Evolutionary conservation across 2,113 vertebrate species (phyloP), one percentile per base, ranked within the genome.

Genomic region (Dolichotis patagonum): DNA sequence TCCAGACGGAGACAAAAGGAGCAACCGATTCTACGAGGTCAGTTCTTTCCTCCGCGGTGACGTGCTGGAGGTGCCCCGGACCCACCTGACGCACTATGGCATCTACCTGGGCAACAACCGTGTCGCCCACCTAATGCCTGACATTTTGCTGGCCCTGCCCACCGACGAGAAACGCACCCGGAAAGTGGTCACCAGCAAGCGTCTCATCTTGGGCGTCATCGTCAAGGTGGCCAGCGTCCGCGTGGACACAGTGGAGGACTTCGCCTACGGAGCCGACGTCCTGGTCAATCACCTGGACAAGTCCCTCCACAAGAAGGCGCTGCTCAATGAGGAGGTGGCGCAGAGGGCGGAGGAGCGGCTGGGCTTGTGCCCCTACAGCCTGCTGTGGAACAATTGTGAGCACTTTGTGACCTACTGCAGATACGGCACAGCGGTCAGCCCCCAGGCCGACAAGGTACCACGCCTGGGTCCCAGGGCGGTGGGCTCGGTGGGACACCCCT

Each of bases 351-450:
- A 99, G 97, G 98, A 98, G 86, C 98, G 99, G 49, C 93, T 99
- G 90, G 99, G 99, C 5, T 24, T 96, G 2, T 98, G 99, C 3
- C 97, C 98, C 0, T 99, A 99, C 98, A 99, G 99, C 96, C 98
- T 99, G 35, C 99, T 99, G 80, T 99, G 99, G 99, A 99, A 99
- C 98, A 99, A 99, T 98, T 99, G 99, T 88, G 99, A 99, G 97
- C 99, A 99, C 98, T 99, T 99, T 88, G 99, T 99, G 62, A 99
- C 99, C 14, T 97, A 99, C 98, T 99, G 99, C 98, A 98, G 99
- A 91, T 99, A 99, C 19, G 99, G 99, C n/a, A 93, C 98, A 32
- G 95, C 99, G 0, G 95, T 97, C 80, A 99, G 99, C 97, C 98
- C 97, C 88, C 99, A 99, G 97, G 99, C 99, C 0, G 99, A 99